Evolutionary conservation across 2,888 invertebrate genomes (phyloP).

Genomic region (Gasteruption jaculator): DNA sequence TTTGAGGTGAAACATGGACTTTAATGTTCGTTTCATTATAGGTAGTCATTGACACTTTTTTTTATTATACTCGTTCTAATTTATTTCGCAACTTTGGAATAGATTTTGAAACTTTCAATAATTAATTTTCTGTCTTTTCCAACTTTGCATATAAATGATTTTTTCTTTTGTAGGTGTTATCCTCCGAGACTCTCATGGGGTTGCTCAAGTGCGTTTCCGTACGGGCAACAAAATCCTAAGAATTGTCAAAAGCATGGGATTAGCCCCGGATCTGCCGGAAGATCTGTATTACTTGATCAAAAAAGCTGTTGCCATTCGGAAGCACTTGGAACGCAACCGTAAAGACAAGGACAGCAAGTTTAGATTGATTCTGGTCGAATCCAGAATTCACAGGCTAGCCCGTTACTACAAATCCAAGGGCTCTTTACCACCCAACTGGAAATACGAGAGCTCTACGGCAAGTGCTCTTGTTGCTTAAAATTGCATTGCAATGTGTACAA

Average conservation of each 20-base stretch:
- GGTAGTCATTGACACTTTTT: slow-evolving; percentile 27
- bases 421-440: slow-evolving; percentile 97
- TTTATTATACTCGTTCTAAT: no score
- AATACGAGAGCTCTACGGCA: slow-evolving; percentile 97
- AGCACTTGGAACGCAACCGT: slow-evolving; percentile 97
- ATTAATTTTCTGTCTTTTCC: no score
- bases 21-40: slow-evolving; percentile 24
- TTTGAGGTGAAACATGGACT: slow-evolving; percentile 28
- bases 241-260: slow-evolving; percentile 96
- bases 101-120: no score
- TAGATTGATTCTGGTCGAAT: slow-evolving; percentile 97
- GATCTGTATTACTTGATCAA: slow-evolving; percentile 98
- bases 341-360: slow-evolving; percentile 99
- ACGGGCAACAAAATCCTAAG: slow-evolving; percentile 98
- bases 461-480: slow-evolving; percentile 98
- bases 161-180: slow-evolving; percentile 76
- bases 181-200: slow-evolving; percentile 97
- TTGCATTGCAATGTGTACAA: no score
- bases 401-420: slow-evolving; percentile 98
- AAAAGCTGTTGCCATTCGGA: slow-evolving; percentile 98
- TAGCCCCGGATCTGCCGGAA: slow-evolving; percentile 97
- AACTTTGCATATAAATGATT: neutral
- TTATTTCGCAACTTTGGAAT: no score
- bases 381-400: slow-evolving; percentile 96
- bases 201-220: slow-evolving; percentile 97